Evolutionary conservation across 2,113 vertebrate genomes (phyloP), one percentile per base, ranked within the genome.

Genomic region (Poicephalus meyeri): DNA sequence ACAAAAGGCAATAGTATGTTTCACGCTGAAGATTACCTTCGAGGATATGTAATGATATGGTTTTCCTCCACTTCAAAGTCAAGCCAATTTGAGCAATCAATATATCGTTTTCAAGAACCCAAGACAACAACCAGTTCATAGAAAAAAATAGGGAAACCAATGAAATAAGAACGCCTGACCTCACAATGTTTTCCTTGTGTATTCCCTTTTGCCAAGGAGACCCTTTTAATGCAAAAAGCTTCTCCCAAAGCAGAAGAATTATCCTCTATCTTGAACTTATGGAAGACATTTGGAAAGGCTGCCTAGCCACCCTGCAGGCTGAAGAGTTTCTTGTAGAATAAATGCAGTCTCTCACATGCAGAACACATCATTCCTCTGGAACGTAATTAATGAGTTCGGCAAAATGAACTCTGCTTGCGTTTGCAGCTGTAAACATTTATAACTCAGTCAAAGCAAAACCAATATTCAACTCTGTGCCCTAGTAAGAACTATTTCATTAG

Each of bases 401-500:
- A 71, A 88, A 91, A 94, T 50, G 9, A 88, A 69, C 10, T 73
- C 56, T 29, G 64, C n/a, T 73, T 77, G 55, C 68, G 65, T 68
- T 88, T 83, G 46, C 52, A 88, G 52, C 20, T 60, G 50, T 35
- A 88, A 87, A 68, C 33, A 46, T 70, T 86, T 84, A 63, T 18
- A 93, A 88, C 19, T 90, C 28, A 71, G 68, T 66, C 80, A 92
- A 91, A 91, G 39, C 12, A 84, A 95, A 96, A 80, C 31, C 23
- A 94, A n/a, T 83, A 92, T 55, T 80, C 46, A 77, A 58, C 56
- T 80, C 50, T 64, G 10, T 31, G 33, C 42, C 42, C 19, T 12
- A 77, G 49, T 39, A 92, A 83, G 60, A 78, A 70, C 42, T 91
- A 68, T 64, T 93, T 74, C 55, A 91, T 86, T 74, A 93, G 28